Evolutionary conservation across 2,888 invertebrate genomes (phyloP).

Genomic region (Anthophora plumipes): DNA sequence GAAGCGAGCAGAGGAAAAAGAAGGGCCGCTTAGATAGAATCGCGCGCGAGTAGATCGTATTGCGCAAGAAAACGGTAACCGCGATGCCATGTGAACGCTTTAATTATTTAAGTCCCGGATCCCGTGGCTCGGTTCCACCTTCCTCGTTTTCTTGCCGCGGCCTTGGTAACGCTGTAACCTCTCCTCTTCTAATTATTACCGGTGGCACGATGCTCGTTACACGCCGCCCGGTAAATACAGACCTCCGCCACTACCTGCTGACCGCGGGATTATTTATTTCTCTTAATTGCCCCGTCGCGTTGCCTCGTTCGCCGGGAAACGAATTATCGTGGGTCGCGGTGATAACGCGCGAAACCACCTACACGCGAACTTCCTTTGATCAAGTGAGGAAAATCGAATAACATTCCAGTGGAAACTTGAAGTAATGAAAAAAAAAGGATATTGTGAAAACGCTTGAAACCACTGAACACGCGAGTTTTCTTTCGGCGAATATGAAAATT

Average conservation of each 20-base stretch:
- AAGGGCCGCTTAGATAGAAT: conserved; percentile 67
- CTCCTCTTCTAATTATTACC: conserved; percentile 66
- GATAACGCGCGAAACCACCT: neutral
- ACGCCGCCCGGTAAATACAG: conserved; percentile 44
- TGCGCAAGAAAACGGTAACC: conserved; percentile 74
- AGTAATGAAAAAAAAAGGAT: neutral
- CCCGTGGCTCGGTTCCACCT: conserved; percentile 61
- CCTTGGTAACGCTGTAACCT: conserved; percentile 57
- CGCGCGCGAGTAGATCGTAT: conserved; percentile 65
- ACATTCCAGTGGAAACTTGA: too few relatives aligned
- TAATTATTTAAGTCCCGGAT: conserved; percentile 77
- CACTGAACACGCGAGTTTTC: too few relatives aligned
- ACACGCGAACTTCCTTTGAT: too few relatives aligned
- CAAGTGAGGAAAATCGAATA: too few relatives aligned
- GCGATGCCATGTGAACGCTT: conserved; percentile 69
- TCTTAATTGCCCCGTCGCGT: conserved; percentile 40
- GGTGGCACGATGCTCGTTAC: conserved; percentile 62
- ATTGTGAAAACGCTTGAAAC: too few relatives aligned
- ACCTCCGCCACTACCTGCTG: conserved; percentile 28
- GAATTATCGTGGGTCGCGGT: conserved; percentile 13
- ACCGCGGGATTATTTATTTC: conserved; percentile 58
- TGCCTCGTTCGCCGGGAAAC: conserved; percentile 28
- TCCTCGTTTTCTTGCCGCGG: conserved; percentile 65
- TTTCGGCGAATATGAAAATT: too few relatives aligned
- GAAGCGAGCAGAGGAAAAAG: conserved; percentile 16